Base-by-base conservation (phyloP, 1,140 invertebrate genomes). In the Zaprionus taronus region DNA sequence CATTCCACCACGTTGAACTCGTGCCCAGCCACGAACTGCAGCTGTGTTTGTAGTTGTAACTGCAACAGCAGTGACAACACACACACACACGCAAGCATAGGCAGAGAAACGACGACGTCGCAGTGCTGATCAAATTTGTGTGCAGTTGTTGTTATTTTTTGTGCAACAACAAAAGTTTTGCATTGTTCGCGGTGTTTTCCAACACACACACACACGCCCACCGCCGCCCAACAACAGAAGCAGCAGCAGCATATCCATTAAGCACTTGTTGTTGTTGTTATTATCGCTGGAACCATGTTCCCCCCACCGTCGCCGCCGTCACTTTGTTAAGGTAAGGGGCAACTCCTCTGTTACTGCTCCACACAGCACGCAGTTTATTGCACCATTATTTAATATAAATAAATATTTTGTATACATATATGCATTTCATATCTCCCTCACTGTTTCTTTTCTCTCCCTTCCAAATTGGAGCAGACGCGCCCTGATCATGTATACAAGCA, bases 151-250 rank as follows among this genome's bases (percentile, higher is more conserved):
- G 36, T 61, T 61, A 6, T 64, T 64, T 38, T 63, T 55, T 58
- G 47, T n/a, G 24, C 58, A 79, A 70, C 76, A 79, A 75, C 77
- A 79, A 79, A 81, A 76, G 65, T 71, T 76, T 72, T 65, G 77
- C 77, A 81, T 79, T 81, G 77, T 81, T 78, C 53, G 57, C 71
- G 51, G 70, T 55, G 72, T 28, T 62, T 58, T 53, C 63, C 74
- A 44, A 41, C 38, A 41, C 38, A 41, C 38, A 41, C 38, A 41
- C 38, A 51, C 41, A 77, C 75, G 64, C 70, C 75, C 60, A 68
- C 47, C 62, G 63, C 64, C 66, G 72, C 77, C 67, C 71, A 69
- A 38, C 70, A 56, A 49, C 51, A 53, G 38, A 34, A 31, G 15
- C 34, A 71, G 38, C 58, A 61, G 44, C 64, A 63, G 14, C 65